phyloP scores from a whole-genome alignment of 2,113 vertebrate species.

The Astur gentilis region DNA sequence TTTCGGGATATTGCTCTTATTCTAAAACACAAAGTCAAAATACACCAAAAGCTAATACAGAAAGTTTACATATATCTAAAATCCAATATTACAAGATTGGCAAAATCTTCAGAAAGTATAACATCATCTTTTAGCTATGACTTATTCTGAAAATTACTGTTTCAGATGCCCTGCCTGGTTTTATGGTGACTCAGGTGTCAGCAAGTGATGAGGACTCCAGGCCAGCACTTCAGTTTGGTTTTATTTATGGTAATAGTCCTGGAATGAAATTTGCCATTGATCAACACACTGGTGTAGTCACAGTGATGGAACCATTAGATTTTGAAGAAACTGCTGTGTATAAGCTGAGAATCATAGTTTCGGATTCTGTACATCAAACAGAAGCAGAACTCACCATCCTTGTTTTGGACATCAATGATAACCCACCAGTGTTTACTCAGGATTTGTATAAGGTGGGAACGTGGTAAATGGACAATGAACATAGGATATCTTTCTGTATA shows the following conservation, averaged over 20 bases:
- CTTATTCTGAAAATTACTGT: constrained; percentile 18
- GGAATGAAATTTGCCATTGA: constrained; percentile 81
- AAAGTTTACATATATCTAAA: neutral
- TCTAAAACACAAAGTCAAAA: neutral
- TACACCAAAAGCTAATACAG: neutral
- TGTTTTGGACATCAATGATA: constrained; percentile 89
- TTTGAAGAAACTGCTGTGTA: constrained; percentile 79
- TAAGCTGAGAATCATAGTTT: constrained; percentile 74
- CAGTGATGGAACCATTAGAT: constrained; percentile 78
- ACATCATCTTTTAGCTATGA: neutral
- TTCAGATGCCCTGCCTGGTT: constrained; percentile 83
- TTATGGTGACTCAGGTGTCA: constrained; percentile 77
- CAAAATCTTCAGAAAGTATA: neutral
- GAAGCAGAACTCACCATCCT: constrained; percentile 74
- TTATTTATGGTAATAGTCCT: constrained; percentile 67
- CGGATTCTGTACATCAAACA: constrained; percentile 82
- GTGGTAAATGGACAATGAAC: neutral
- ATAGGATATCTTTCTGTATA: neutral
- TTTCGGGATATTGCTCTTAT: neutral
- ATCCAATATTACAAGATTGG: neutral
- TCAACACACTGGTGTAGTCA: constrained; percentile 76
- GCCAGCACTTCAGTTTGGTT: constrained; percentile 81
- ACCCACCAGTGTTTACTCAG: constrained; percentile 83
- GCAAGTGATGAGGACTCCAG: constrained; percentile 84
- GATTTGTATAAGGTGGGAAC: constrained; percentile 82